Base-by-base conservation (phyloP, 2,888 invertebrate genomes). In the Liodrosophila aerea region DNA sequence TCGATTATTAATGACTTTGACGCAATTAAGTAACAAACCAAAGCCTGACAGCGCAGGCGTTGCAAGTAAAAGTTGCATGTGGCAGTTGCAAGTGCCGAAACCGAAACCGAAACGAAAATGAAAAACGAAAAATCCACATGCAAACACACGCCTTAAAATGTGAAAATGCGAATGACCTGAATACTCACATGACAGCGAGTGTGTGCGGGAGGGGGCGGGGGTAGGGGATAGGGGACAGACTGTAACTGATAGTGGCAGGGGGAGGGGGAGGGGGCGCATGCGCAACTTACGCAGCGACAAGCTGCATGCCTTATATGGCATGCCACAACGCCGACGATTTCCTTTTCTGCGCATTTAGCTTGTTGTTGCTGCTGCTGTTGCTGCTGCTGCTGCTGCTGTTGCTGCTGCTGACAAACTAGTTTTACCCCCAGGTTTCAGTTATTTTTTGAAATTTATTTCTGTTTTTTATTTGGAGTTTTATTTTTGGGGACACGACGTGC, bases 111-210 rank as follows among this genome's bases (percentile, higher is more conserved):
- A 59, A 57, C 15, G 15, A 47, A 22, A 39, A 53, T 50, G n/a
- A 39, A 53, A 62, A 50, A 60, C 60, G 45, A 65, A 67, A 76
- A 71, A 64, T 67, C 61, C 51, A 66, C 73, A 77, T 84, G 82
- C 80, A 81, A 67, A 73, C 64, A 58, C 51, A 67, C 75, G 84
- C 82, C 86, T 77, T 72, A 75, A 84, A 82, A 84, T 84, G 86
- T 85, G 86, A 81, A 82, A 87, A 87, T 87, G 77, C 86, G 76
- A 85, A 82, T 87, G 87, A 87, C 87, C 87, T 77, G 85, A 87
- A 87, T 87, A 74, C 73, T 51, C 47, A 56, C 16, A 44, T 16
- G 57, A 41, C 33, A 51, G 29, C 7, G 27, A 59, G n/a, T n/a
- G n/a, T n/a, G n/a, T n/a, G n/a, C n/a, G n/a, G n/a, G n/a, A n/a